These are phyloP conservation scores for Oppia nitens DNA, from an alignment of 1,140 invertebrate species.

Conservation along the genomic window DNA sequence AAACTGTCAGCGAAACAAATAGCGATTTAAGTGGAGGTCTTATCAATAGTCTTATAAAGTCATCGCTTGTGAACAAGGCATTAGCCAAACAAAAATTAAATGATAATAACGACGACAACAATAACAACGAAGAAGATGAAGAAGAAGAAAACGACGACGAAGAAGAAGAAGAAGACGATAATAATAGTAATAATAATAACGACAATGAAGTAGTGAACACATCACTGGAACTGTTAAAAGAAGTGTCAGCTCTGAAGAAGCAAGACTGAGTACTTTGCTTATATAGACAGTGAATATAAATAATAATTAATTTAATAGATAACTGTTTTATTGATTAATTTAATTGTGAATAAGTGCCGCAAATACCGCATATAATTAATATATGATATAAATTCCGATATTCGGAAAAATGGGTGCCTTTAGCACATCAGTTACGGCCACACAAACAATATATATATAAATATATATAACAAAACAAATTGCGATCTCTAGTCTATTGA, in stretches of 20 bases:
- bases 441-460: too few relatives aligned
- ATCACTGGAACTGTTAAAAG: not conserved
- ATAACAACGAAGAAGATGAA: not conserved
- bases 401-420: not conserved
- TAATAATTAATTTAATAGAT: too few relatives aligned
- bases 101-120: not conserved
- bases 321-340: too few relatives aligned
- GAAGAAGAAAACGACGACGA: not conserved
- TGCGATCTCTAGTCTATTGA: too few relatives aligned
- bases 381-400: too few relatives aligned
- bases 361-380: not conserved
- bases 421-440: not conserved
- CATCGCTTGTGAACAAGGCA: constrained; percentile 14
- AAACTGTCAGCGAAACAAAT: too few relatives aligned
- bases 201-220: not conserved
- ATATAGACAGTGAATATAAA: too few relatives aligned
- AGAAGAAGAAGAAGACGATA: not conserved
- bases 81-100: not conserved
- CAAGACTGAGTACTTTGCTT: not conserved
- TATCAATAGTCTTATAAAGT: constrained; percentile 19
- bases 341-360: not conserved
- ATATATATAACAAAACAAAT: too few relatives aligned
- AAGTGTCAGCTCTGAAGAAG: not conserved
- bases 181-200: not conserved
- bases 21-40: constrained; percentile 16